Evolutionary conservation across 2,888 invertebrate genomes (phyloP), one percentile per base, ranked within the genome.

Genomic region (Xestia xanthographa): DNA sequence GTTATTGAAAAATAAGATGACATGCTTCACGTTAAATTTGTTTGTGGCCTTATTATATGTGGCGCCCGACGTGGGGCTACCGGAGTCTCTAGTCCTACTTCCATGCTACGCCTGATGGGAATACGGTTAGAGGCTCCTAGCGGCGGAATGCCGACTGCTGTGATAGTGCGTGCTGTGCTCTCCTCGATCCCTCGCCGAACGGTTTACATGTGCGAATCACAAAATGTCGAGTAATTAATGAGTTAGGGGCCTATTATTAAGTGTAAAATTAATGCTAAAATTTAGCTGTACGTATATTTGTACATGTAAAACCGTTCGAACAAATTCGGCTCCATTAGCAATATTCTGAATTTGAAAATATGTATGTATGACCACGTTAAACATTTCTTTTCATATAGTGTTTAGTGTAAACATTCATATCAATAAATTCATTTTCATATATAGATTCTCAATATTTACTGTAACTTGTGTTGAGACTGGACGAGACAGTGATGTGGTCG

Each of bases 131-230:
- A 88, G 92, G 85, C 91, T 86, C 90, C 82, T 84, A 79, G 91
- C 91, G 94, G 95, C 91, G 79, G 84, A 82, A 75, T 82, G 92
- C 94, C 94, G 93, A 92, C 88, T 92, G 95, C 96, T 96, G 96
- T 96, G 96, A 96, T 96, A 96, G 93, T 94, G 92, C 93, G 95
- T 93, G 95, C 96, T 95, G 95, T 95, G 95, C 94, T 92, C 93
- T 92, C 94, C 93, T 92, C 92, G 87, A 91, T 87, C 92, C 94
- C 91, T 50, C 82, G 84, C 80, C 88, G 90, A 90, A 90, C 90
- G 88, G 91, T 90, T 92, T 91, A 92, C 86, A 87, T 90, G 92
- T 89, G 89, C 90, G 90, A 82, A 83, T 77, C 71, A 75, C 75
- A 67, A 77, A 82, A 80, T 77, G 81, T 75, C 84, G 75, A 88